Percentiles rank a stretch among this genome's conserved stretches.
Conservation (phyloP, 1,140 invertebrate genomes). For the Pseudomyrmex dendroicus region DNA sequence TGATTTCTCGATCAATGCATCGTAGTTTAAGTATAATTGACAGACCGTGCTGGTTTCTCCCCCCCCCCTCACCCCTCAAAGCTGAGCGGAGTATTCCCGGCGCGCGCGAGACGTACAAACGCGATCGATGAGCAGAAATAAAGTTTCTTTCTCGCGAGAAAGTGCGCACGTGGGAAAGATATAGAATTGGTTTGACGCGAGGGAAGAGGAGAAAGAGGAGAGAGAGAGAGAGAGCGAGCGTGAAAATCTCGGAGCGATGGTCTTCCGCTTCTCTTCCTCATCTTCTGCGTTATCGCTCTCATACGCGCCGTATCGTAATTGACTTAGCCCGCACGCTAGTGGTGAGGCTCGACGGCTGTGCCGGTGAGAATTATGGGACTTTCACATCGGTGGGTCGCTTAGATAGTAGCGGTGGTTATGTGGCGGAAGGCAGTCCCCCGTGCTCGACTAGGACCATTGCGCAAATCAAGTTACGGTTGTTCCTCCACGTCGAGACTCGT, state of each 20-base stretch:
- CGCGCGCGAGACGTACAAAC: conserved; percentile 28
- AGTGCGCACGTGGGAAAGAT: background rate
- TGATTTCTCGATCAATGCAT: conserved; percentile 51
- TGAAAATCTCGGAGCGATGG: conserved; percentile 15
- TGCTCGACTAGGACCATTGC: conserved; percentile 33
- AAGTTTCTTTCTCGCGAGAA: conserved; percentile 42
- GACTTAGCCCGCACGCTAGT: conserved; percentile 40
- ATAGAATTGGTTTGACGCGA: too few relatives aligned
- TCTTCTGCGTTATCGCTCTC: conserved; percentile 31
- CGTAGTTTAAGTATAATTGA: conserved; percentile 51
- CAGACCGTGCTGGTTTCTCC: background rate
- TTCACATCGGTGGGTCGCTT: conserved; percentile 55
- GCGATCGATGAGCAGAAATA: conserved; percentile 55
- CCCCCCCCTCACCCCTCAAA: background rate
- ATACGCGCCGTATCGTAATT: conserved; percentile 49
- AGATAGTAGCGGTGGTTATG: conserved; percentile 37
- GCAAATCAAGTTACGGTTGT: conserved; percentile 63
- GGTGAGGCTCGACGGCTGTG: conserved; percentile 34
- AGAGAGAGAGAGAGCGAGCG: background rate
- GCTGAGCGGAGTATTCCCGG: conserved; percentile 28
- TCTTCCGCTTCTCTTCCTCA: conserved; percentile 39
- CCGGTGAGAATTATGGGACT: conserved; percentile 63
- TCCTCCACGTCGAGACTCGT: conserved; percentile 31
- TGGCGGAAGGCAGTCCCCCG: conserved; percentile 15
- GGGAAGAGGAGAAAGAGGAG: background rate